Percentiles rank a stretch among this genome's conserved stretches.
Evolutionary conservation across 2,888 invertebrate species (phyloP).

Genomic region (Elaeidobius kamerunicus): DNA sequence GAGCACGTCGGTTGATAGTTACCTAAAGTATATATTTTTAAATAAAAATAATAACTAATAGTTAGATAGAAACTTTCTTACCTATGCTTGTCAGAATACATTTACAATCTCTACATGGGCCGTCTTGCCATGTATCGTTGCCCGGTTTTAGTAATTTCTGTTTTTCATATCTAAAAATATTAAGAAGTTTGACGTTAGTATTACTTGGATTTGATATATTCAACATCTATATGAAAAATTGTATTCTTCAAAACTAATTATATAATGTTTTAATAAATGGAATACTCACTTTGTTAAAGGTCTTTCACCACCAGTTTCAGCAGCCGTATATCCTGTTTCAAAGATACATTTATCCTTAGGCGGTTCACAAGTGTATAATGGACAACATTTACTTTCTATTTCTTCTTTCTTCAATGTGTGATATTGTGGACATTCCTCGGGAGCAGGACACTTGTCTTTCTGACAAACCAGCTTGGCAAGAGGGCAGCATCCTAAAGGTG

Average conservation of each 20-base stretch:
- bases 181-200: too few relatives aligned
- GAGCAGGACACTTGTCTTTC: slow-evolving; percentile 59
- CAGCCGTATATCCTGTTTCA: slow-evolving; percentile 55
- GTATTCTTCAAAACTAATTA: too few relatives aligned
- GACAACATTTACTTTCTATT: slow-evolving; percentile 59
- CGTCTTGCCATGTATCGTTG: slow-evolving; percentile 65
- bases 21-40: slow-evolving; percentile 27
- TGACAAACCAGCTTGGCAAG: slow-evolving; percentile 59
- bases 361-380: slow-evolving; percentile 60
- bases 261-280: too few relatives aligned
- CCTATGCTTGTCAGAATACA: slow-evolving; percentile 50
- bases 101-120: slow-evolving; percentile 64
- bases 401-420: slow-evolving; percentile 49
- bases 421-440: slow-evolving; percentile 59
- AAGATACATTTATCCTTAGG: slow-evolving; percentile 66
- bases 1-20: slow-evolving; percentile 51
- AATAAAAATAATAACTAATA: not conserved
- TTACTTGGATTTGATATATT: too few relatives aligned
- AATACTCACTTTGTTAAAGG: slow-evolving; percentile 33
- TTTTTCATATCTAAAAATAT: slow-evolving; percentile 43
- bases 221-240: too few relatives aligned
- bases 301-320: slow-evolving; percentile 56
- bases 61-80: slow-evolving; percentile 14
- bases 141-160: slow-evolving; percentile 57
- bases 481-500: slow-evolving; percentile 66